These are phyloP conservation scores for Urocynchramus pylzowi DNA, from an alignment of 2,113 vertebrate species.

Conservation along the genomic window DNA sequence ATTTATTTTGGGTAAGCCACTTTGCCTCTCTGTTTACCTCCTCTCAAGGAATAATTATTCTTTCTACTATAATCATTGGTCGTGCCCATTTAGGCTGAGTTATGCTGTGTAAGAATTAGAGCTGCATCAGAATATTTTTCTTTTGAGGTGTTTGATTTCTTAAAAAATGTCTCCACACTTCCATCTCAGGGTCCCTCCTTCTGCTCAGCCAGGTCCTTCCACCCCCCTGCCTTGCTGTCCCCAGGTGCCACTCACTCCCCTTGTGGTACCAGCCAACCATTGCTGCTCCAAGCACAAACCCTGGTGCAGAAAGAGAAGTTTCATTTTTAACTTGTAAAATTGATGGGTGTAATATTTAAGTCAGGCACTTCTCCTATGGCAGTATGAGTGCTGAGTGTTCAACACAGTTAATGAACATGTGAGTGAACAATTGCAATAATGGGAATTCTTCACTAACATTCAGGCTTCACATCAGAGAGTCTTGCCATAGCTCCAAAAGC, in stretches of 20 bases:
- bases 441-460: background rate
- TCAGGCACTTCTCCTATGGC: background rate
- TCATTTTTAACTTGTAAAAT: background rate
- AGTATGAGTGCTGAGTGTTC: background rate
- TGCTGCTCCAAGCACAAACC: background rate
- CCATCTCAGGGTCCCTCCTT: background rate
- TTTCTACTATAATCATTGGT: background rate
- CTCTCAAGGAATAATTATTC: background rate
- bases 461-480: background rate
- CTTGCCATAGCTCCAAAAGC: background rate
- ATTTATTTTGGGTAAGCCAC: background rate
- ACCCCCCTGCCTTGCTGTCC: background rate
- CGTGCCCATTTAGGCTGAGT: background rate
- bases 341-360: background rate
- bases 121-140: background rate
- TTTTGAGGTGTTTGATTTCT: background rate
- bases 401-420: background rate
- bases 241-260: background rate
- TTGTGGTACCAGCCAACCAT: background rate
- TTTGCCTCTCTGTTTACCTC: background rate
- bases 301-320: background rate
- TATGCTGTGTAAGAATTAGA: background rate
- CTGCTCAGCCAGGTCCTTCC: background rate
- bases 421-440: background rate
- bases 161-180: background rate